Conservation (phyloP, 2,888 invertebrate species). For the Arrhopalites spinosus region DNA sequence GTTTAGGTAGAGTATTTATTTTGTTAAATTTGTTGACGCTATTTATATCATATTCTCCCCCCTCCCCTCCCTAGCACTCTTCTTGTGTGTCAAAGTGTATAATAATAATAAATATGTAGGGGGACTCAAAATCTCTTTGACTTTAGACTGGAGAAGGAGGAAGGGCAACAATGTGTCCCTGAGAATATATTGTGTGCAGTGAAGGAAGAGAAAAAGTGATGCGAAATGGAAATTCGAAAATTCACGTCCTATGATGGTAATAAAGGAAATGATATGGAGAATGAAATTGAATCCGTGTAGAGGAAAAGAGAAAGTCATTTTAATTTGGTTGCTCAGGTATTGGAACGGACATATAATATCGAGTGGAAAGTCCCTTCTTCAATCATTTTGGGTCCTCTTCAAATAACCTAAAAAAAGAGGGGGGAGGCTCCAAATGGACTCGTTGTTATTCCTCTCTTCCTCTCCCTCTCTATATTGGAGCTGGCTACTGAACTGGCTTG, state of each 20-base stretch:
- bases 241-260: slow-evolving; percentile 22
- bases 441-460: no score
- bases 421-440: no score
- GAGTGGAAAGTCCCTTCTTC: background rate
- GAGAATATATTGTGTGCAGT: no score
- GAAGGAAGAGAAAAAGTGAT: slow-evolving; percentile 15
- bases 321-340: slow-evolving; percentile 39
- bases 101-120: no score
- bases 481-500: background rate
- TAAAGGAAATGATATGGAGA: slow-evolving; percentile 31
- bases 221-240: slow-evolving; percentile 17
- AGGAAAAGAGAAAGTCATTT: slow-evolving; percentile 35
- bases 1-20: slow-evolving; percentile 2
- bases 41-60: background rate
- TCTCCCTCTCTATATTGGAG: no score
- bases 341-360: slow-evolving; percentile 24
- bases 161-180: background rate
- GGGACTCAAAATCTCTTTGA: background rate
- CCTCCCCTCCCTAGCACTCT: no score
- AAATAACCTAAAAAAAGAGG: background rate
- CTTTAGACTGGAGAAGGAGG: background rate
- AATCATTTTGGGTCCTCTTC: background rate
- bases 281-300: slow-evolving; percentile 32
- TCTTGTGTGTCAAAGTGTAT: no score
- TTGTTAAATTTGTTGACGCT: background rate